Conservation (phyloP, 2,797 vertebrate genomes). For the Helicolenus hilgendorfi region DNA sequence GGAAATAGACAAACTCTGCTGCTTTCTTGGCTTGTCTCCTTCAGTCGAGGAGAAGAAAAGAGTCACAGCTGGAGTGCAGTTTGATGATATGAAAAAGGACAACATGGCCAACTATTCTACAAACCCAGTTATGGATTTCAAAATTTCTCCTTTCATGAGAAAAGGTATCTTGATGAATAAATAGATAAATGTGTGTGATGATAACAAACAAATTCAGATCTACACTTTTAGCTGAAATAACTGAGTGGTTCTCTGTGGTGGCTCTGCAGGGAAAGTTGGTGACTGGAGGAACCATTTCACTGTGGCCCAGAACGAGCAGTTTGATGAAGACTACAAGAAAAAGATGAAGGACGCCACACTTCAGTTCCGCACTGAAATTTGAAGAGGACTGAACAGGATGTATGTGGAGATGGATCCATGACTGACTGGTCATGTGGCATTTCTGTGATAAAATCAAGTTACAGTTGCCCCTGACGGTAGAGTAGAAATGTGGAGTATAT, state of each 20-base stretch:
- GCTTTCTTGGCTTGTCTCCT: conserved; percentile 71
- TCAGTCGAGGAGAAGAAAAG: conserved; percentile 74
- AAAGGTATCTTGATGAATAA: conserved; percentile 87
- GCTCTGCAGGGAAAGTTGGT: conserved; percentile 80
- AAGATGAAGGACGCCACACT: conserved; percentile 76
- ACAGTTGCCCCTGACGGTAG: neutral
- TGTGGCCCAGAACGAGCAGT: conserved; percentile 77
- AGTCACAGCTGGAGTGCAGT: conserved; percentile 84
- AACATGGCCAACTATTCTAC: conserved; percentile 69
- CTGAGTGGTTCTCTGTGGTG: conserved; percentile 3
- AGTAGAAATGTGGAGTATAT: no score
- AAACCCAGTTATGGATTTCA: conserved; percentile 83
- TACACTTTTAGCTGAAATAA: no score
- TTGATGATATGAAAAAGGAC: conserved; percentile 91
- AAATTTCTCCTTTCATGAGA: conserved; percentile 92
- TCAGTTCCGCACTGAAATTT: conserved; percentile 52
- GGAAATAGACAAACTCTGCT: conserved; percentile 71
- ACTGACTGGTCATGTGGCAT: neutral
- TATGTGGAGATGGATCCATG: neutral
- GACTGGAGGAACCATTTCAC: conserved; percentile 87
- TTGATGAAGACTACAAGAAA: conserved; percentile 81
- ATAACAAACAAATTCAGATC: neutral
- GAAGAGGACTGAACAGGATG: neutral
- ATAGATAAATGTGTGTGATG: neutral
- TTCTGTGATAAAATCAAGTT: neutral